Evolutionary conservation across 2,113 vertebrate genomes (phyloP).

Genomic region (Sylvietta virens): DNA sequence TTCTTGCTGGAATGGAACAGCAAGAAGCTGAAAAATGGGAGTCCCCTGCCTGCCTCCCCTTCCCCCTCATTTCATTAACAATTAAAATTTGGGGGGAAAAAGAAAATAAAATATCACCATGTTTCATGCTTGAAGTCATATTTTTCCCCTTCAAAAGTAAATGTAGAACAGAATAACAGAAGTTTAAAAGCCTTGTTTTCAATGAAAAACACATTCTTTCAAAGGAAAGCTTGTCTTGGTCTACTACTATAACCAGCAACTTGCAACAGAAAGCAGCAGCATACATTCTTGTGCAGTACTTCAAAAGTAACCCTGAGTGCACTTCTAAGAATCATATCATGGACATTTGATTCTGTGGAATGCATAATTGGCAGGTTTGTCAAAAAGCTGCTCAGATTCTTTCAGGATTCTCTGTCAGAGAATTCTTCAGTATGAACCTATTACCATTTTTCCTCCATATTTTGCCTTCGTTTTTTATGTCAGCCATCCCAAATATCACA

Average conservation of each 20-base stretch:
- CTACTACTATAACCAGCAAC: neutral
- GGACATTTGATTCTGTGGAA: neutral
- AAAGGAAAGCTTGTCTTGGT: neutral
- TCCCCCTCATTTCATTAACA: neutral
- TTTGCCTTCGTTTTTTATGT: neutral
- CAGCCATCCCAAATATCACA: neutral
- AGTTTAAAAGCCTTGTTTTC: neutral
- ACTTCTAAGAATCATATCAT: neutral
- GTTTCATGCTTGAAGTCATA: neutral
- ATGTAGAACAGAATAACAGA: neutral
- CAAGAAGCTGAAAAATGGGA: neutral
- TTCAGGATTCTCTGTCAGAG: neutral
- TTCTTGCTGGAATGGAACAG: too few relatives aligned
- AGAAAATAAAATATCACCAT: neutral
- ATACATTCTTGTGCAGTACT: neutral
- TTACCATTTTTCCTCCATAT: neutral
- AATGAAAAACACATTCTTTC: neutral
- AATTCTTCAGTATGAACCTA: neutral
- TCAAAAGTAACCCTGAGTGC: neutral
- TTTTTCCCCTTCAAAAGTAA: neutral
- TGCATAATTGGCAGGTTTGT: neutral
- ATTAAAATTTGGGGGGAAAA: neutral
- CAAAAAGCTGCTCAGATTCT: neutral
- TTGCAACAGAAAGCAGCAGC: neutral
- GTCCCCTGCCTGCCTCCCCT: accelerated